Conservation (phyloP, 2,113 vertebrate genomes). For the Zosterops lateralis region DNA sequence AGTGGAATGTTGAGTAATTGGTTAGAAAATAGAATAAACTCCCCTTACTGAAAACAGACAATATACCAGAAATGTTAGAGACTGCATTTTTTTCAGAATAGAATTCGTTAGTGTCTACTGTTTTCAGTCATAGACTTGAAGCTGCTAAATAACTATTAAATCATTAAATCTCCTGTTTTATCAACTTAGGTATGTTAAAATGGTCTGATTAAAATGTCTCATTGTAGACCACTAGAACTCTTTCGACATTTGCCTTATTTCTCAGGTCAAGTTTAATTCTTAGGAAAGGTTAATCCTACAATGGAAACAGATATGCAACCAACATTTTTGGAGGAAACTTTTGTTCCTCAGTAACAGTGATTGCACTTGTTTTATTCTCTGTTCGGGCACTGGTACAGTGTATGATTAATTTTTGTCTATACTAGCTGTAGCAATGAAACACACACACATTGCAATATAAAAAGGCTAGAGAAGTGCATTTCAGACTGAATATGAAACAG, state of each 20-base stretch:
- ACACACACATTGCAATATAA: not conserved
- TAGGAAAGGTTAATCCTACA: not conserved
- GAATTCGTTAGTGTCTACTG: not conserved
- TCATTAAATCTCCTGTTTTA: not conserved
- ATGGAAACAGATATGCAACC: not conserved
- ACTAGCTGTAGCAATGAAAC: constrained; percentile 39
- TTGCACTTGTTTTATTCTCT: not conserved
- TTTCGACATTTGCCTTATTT: not conserved
- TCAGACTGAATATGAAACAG: not conserved
- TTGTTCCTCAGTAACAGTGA: not conserved
- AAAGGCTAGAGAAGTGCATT: not conserved
- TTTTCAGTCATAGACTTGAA: not conserved
- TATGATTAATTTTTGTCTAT: constrained; percentile 49
- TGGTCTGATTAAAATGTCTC: not conserved
- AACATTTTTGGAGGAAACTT: not conserved
- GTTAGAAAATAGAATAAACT: not conserved
- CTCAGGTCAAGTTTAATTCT: too few relatives aligned
- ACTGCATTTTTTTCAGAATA: not conserved
- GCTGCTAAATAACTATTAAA: not conserved
- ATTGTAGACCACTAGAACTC: not conserved
- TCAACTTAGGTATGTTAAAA: not conserved
- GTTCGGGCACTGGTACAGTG: not conserved
- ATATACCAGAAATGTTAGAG: not conserved
- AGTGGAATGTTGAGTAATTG: not conserved
- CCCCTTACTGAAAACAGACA: not conserved